Evolutionary conservation across 2,113 vertebrate genomes (phyloP), one percentile per base, ranked within the genome.

Genomic region (Laticauda laticaudata): DNA sequence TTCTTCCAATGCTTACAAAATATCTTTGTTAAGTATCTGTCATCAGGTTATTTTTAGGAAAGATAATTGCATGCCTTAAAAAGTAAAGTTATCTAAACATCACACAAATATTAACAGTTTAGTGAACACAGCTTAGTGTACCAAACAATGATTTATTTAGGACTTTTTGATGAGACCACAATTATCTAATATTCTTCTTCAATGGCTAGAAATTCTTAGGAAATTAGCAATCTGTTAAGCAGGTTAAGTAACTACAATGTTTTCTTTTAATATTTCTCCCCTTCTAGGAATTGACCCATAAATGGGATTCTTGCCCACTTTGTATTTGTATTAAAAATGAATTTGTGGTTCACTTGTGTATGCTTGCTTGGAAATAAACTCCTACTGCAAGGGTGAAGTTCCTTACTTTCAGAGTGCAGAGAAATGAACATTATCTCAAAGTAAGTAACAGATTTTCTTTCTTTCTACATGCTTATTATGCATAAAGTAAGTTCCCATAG

Each of bases 221-320:
- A 88, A 88, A 51, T 11, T 45, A 90, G 34, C 24, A 93, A 29
- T 45, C 88, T 39, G 93, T 43, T 90, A 93, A n/a, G 23, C 92
- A 93, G 5, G 86, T 0, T 0, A 48, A 0, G 91, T 95, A 93
- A 86, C 26, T 61, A 5, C 54, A 1, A 6, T 9, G 0, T 26
- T n/a, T 8, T 93, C 26, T 94, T 86, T 12, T n/a, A 45, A 81
- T 59, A 88, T 8, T 93, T 89, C 64, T 59, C 0, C 15, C 55
- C 26, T 21, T 1, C 3, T 92, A 23, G 45, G 14, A 54, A 56
- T 61, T 48, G 15, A 89, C 3, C 87, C 94, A 29, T n/a, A 59
- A 61, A 6, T 0, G 87, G 90, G 26, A 92, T 24, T 34, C 26
- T 61, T 95, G 69, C 48, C 48, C 0, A 86, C 2, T 34, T 81